These are phyloP conservation scores for Nanorana parkeri DNA, from an alignment of 2,113 vertebrate genomes.

Conservation along the genomic window DNA sequence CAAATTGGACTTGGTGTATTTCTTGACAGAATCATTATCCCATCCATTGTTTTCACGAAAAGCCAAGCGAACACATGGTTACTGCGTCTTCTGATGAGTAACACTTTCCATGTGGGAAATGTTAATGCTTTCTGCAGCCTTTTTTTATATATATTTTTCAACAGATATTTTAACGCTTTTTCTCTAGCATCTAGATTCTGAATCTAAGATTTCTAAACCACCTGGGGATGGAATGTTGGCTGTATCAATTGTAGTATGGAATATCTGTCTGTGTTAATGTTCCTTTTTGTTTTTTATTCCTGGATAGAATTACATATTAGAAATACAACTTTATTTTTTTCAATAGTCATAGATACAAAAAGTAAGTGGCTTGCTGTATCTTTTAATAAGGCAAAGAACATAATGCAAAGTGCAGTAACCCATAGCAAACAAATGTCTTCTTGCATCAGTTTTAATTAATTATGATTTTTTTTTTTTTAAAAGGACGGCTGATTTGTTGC, in stretches of 20 bases:
- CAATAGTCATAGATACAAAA: too few species aligned
- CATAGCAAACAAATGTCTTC: too few species aligned
- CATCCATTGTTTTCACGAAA: constrained; percentile 45
- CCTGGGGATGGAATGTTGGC: background rate
- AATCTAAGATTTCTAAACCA: constrained; percentile 1
- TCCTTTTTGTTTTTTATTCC: too few species aligned
- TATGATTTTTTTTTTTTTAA: too few species aligned
- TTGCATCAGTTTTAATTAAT: too few species aligned
- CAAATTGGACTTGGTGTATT: constrained; percentile 45
- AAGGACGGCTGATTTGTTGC: too few species aligned
- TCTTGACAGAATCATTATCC: constrained; percentile 43
- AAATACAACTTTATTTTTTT: too few species aligned
- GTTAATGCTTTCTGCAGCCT: constrained; percentile 3
- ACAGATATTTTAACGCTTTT: background rate
- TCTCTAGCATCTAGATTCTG: background rate
- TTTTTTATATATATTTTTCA: background rate
- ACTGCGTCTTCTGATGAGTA: constrained; percentile 44
- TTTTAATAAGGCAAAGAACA: too few species aligned
- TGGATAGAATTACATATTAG: too few species aligned
- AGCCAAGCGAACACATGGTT: constrained; percentile 41
- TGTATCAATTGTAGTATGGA: background rate
- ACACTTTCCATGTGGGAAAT: constrained; percentile 51
- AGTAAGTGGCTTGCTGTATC: too few species aligned
- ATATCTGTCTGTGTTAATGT: background rate
- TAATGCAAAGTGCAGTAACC: too few species aligned